Percentiles rank a stretch among this genome's conserved stretches.
phyloP scores from a whole-genome alignment of 2,797 vertebrate species.

The Coregonus suidteri region DNA sequence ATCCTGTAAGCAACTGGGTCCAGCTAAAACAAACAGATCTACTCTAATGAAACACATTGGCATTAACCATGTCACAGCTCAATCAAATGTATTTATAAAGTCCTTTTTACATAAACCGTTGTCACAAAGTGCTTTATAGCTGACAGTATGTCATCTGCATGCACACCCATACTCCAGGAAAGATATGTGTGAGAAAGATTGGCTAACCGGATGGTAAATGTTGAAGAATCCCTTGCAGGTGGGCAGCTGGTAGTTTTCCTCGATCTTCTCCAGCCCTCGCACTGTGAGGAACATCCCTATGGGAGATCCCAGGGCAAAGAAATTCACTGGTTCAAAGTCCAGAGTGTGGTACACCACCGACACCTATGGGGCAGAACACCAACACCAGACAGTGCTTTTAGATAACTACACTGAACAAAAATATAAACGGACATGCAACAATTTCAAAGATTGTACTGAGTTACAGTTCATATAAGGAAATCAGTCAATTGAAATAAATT shows the following conservation, averaged over 20 bases:
- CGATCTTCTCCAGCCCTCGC: slow-evolving; percentile 90
- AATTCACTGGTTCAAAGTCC: slow-evolving; percentile 91
- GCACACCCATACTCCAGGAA: not conserved
- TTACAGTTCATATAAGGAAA: too few species aligned
- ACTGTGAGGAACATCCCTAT: slow-evolving; percentile 95
- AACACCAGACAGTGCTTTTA: not conserved
- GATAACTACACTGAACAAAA: not conserved
- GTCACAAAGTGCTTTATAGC: not conserved
- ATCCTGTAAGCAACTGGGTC: slow-evolving; percentile 97
- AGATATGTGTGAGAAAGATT: not conserved
- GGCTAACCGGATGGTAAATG: slow-evolving; percentile 95
- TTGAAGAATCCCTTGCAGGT: slow-evolving; percentile 98
- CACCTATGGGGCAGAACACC: slow-evolving; percentile 74
- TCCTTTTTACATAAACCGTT: not conserved
- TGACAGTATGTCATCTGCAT: not conserved
- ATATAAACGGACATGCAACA: too few species aligned
- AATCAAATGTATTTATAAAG: too few species aligned
- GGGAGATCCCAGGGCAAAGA: slow-evolving; percentile 96
- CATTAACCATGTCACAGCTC: not conserved
- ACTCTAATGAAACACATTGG: not conserved
- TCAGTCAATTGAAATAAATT: too few species aligned
- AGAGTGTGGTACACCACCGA: slow-evolving; percentile 87
- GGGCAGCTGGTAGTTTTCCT: slow-evolving; percentile 90
- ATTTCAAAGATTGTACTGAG: too few species aligned
- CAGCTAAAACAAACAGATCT: slow-evolving; percentile 71